Conservation (phyloP, 1,140 invertebrate species). For the Temnothorax longispinosus region DNA sequence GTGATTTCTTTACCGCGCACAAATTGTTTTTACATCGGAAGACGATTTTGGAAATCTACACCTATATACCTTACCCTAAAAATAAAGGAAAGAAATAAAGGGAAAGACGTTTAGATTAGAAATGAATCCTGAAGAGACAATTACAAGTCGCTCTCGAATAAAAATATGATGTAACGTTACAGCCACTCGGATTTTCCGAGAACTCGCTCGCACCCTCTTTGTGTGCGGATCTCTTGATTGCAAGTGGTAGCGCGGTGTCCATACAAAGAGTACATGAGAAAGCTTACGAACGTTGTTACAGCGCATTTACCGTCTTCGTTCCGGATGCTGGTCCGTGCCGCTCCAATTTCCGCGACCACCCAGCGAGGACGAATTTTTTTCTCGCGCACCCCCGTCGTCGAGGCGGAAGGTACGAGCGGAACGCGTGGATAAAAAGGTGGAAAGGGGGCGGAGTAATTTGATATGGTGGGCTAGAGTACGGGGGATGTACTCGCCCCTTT, state of each 20-base stretch:
- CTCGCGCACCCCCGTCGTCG: background rate
- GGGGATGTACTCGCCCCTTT: constrained; percentile 17
- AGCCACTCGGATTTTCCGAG: background rate
- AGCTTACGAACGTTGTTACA: constrained; percentile 29
- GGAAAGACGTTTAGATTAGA: background rate
- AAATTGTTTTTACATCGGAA: constrained; percentile 63
- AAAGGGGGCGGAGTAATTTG: constrained; percentile 71
- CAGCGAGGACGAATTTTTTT: constrained; percentile 51
- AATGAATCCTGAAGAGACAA: background rate
- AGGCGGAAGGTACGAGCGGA: background rate
- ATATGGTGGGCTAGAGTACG: constrained; percentile 57
- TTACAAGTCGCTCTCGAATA: background rate
- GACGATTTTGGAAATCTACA: background rate
- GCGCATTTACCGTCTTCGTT: constrained; percentile 42
- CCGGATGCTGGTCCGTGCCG: constrained; percentile 33
- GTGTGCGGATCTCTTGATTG: background rate
- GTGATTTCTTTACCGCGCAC: constrained; percentile 55
- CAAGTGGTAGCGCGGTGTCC: background rate
- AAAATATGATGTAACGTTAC: background rate
- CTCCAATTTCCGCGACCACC: constrained; percentile 69
- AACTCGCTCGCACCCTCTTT: constrained; percentile 14
- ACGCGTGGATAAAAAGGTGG: constrained; percentile 54
- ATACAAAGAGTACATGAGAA: constrained; percentile 20
- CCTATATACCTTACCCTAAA: background rate
- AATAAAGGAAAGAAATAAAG: background rate